These are phyloP conservation scores for Coilia nasus DNA, from an alignment of 2,797 vertebrate genomes.

Conservation along the genomic window DNA sequence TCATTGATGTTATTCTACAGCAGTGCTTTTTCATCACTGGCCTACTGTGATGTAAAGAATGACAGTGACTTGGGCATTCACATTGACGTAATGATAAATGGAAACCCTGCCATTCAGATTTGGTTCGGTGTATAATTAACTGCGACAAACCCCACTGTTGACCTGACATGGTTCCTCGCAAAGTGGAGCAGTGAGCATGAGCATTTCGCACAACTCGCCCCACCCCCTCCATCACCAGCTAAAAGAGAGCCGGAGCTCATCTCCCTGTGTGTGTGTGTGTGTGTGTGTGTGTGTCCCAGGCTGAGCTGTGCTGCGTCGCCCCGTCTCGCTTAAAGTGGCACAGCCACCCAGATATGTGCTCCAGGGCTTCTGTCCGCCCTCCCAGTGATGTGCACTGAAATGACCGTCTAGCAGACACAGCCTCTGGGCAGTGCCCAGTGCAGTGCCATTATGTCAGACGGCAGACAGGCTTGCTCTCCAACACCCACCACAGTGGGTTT, in stretches of 20 bases:
- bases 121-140: neutral
- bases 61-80: neutral
- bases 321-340: neutral
- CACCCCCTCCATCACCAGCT: neutral
- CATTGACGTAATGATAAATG: neutral
- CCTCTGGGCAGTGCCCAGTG: constrained; percentile 30
- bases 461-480: neutral
- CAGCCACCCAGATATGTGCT: neutral
- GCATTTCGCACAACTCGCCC: neutral
- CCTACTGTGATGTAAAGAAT: neutral
- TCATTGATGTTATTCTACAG: neutral
- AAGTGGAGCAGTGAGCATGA: neutral
- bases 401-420: constrained; percentile 30
- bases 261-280: neutral
- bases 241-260: neutral
- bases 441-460: neutral
- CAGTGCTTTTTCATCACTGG: neutral
- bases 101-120: neutral
- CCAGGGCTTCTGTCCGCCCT: neutral
- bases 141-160: neutral
- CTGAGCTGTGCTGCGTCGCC: neutral
- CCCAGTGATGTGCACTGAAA: constrained; percentile 36
- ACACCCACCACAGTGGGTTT: neutral
- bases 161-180: neutral
- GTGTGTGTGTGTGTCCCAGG: neutral